phyloP scores from a whole-genome alignment of 2,888 invertebrate genomes.

The Hypolimnas misippus region DNA sequence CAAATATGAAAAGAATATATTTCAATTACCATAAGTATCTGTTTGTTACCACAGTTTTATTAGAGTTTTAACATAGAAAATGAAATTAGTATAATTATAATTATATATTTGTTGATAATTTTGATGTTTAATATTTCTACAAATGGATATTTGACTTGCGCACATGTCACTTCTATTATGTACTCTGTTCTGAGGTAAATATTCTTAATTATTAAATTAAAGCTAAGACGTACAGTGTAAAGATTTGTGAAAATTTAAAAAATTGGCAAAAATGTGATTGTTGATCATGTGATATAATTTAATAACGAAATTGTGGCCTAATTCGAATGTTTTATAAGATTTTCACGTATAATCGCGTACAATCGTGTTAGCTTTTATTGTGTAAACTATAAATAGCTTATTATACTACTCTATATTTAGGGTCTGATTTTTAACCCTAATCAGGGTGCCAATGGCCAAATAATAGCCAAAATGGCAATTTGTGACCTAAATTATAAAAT shows the following conservation, averaged over 20 bases:
- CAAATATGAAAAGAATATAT: background rate
- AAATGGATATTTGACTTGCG: background rate
- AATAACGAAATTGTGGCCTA: slow-evolving; percentile 73
- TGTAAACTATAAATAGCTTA: too few relatives aligned
- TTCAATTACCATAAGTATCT: too few relatives aligned
- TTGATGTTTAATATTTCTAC: slow-evolving; percentile 1
- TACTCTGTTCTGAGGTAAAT: slow-evolving; percentile 12
- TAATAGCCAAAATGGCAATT: background rate
- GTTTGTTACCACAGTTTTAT: too few relatives aligned
- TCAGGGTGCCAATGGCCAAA: too few relatives aligned
- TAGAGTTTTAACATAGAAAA: too few relatives aligned
- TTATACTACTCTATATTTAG: background rate
- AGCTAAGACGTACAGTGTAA: slow-evolving; percentile 9
- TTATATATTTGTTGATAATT: background rate
- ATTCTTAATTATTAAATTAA: background rate
- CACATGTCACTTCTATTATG: background rate
- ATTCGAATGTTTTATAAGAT: slow-evolving; percentile 51
- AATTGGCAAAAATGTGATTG: slow-evolving; percentile 66
- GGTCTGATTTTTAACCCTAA: background rate
- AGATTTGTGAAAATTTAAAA: slow-evolving; percentile 29
- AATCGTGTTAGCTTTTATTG: slow-evolving; percentile 22
- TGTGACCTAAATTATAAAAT: too few relatives aligned
- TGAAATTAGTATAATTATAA: background rate
- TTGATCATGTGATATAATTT: slow-evolving; percentile 69
- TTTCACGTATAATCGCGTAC: slow-evolving; percentile 54